Base-by-base conservation (phyloP, 2,113 vertebrate species). In the Conger conger region DNA sequence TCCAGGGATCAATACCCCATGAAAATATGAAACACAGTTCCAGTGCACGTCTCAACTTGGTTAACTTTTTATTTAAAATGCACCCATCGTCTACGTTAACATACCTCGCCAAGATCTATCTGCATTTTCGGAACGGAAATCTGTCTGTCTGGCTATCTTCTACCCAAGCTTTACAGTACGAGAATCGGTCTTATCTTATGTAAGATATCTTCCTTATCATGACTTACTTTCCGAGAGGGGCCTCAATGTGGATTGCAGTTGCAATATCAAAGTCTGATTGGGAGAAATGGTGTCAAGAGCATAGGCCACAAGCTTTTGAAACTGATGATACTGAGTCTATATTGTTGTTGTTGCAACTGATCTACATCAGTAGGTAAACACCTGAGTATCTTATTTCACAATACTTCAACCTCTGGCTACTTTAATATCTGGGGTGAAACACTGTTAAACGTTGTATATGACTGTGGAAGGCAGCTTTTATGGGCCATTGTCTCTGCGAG, bases 21-120 rank as follows among this genome's bases (percentile, higher is more conserved):
- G 68, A 73, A 73, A 73, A 42, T 79, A 79, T 20, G 78, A 30
- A 79, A 79, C 63, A 73, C 15, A 33, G 68, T 33, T 73, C 68
- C 68, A 73, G 68, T 13, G 27, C 27, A 33, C n/a, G 13, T 73
- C 68, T 33, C 68, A 73, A 73, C 9, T 30, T 73, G 2, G 57
- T 63, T 63, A 27, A 27, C 4, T 20, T 33, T 73, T 33, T 2
- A 30, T 73, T 73, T 13, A n/a, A 73, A 73, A 73, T 30, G n/a
- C 5, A 11, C 5, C 18, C 57, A 13, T 50, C 7, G 45, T 13
- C 45, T 50, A 63, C 20, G 18, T 68, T 20, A n/a, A 15, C 20
- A n/a, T 23, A n/a, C 60, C 27, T 18, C 54, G 17, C 54, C 13
- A 57, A 16, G 60, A n/a, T 23, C 0, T 68, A 16, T 68, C 3